Conservation (phyloP, 2,113 vertebrate species). For the Verasper variegatus region DNA sequence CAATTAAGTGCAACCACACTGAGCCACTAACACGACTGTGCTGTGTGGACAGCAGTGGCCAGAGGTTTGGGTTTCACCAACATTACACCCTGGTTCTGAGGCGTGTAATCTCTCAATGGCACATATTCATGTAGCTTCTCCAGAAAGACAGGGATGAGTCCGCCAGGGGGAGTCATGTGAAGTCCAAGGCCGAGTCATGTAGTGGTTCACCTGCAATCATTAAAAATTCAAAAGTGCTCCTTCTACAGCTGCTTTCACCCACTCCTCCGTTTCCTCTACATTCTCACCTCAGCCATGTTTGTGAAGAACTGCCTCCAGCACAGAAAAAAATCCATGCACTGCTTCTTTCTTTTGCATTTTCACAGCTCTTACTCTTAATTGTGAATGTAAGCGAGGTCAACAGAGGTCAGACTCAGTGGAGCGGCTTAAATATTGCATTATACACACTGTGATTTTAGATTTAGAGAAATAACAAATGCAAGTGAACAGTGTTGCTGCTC, state of each 20-base stretch:
- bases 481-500: slow-evolving; percentile 29
- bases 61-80: too few species aligned
- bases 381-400: slow-evolving; percentile 14
- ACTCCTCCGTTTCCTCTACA: slow-evolving; percentile 20
- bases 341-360: not conserved
- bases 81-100: too few species aligned
- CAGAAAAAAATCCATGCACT: not conserved
- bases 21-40: too few species aligned
- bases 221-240: not conserved
- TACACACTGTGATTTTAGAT: slow-evolving; percentile 9
- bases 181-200: slow-evolving; percentile 13
- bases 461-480: slow-evolving; percentile 17
- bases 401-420: slow-evolving; percentile 7
- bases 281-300: not conserved
- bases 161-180: too few species aligned
- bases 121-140: too few species aligned
- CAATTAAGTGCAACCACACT: too few species aligned
- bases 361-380: slow-evolving; percentile 10
- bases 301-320: slow-evolving; percentile 4
- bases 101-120: too few species aligned
- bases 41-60: too few species aligned
- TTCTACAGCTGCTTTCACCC: slow-evolving; percentile 15
- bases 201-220: slow-evolving; percentile 28
- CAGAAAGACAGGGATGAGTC: too few species aligned
- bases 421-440: slow-evolving; percentile 20